Percentiles rank a stretch among this genome's conserved stretches.
Evolutionary conservation across 2,113 vertebrate species (phyloP).

Genomic region (Procavia capensis): DNA sequence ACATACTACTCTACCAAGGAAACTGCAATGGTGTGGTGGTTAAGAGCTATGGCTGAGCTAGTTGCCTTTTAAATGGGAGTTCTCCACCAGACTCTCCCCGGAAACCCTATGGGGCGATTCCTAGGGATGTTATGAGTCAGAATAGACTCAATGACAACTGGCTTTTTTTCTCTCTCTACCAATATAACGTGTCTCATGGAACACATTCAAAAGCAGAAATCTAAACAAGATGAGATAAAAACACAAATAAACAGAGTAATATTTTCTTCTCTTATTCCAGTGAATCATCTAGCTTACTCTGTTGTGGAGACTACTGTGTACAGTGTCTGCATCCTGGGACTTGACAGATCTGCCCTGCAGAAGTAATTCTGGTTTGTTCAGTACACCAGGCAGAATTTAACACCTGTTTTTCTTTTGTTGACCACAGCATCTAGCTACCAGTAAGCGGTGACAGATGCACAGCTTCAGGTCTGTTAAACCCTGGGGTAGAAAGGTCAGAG

Average conservation of each 20-base stretch:
- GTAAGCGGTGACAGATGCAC: not conserved
- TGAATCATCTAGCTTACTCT: not conserved
- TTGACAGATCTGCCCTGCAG: not conserved
- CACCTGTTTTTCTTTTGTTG: constrained; percentile 35
- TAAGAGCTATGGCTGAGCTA: no score
- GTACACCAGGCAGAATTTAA: constrained; percentile 46
- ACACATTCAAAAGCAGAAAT: not conserved
- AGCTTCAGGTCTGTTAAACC: not conserved
- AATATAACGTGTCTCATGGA: not conserved
- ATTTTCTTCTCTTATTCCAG: constrained; percentile 29
- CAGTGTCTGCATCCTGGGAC: not conserved
- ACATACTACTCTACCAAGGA: not conserved
- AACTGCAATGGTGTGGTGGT: no score
- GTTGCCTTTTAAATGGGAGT: no score
- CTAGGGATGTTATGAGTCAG: no score
- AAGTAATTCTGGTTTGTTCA: constrained; percentile 53
- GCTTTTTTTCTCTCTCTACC: no score
- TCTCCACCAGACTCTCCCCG: no score
- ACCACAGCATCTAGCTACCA: constrained; percentile 27
- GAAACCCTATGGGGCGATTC: no score
- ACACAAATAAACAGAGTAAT: not conserved
- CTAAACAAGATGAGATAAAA: not conserved
- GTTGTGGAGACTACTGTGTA: not conserved
- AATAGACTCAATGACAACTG: no score
- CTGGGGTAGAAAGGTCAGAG: not conserved